Percentiles rank a stretch among this genome's conserved stretches.
Evolutionary conservation across 2,888 invertebrate genomes (phyloP).

Genomic region (Microplitis manilae): DNA sequence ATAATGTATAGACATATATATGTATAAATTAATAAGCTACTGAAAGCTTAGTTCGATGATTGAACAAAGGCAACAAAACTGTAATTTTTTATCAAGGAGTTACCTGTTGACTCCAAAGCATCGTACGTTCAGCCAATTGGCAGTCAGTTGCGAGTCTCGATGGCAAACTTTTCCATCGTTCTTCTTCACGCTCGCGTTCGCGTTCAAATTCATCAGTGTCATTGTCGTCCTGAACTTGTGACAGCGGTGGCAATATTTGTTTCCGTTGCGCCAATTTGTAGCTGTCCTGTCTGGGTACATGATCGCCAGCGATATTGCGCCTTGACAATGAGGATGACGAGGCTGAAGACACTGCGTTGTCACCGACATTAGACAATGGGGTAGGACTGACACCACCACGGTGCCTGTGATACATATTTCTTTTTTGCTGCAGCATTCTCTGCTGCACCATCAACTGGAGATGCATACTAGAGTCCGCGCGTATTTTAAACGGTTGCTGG

Average conservation of each 20-base stretch:
- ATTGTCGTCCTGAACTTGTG: slow-evolving; percentile 69
- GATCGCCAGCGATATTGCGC: slow-evolving; percentile 70
- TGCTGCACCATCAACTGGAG: slow-evolving; percentile 90
- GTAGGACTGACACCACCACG: slow-evolving; percentile 64
- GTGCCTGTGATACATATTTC: slow-evolving; percentile 71
- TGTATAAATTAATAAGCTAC: background rate
- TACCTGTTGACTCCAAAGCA: slow-evolving; percentile 70
- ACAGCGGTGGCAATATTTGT: slow-evolving; percentile 83
- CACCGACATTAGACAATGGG: slow-evolving; percentile 55
- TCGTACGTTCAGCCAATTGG: slow-evolving; percentile 66
- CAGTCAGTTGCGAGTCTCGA: slow-evolving; percentile 67
- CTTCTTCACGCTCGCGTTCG: slow-evolving; percentile 65
- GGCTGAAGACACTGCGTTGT: slow-evolving; percentile 48
- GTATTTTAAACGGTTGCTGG: slow-evolving; percentile 62
- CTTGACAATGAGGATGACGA: slow-evolving; percentile 46
- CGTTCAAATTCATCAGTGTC: slow-evolving; percentile 57
- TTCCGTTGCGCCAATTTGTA: slow-evolving; percentile 91
- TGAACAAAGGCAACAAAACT: slow-evolving; percentile 2
- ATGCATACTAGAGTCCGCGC: slow-evolving; percentile 73
- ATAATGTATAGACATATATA: background rate
- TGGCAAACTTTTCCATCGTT: slow-evolving; percentile 68
- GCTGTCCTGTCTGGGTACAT: slow-evolving; percentile 88
- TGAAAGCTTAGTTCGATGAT: background rate
- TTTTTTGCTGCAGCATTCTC: slow-evolving; percentile 86
- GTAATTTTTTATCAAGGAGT: slow-evolving; percentile 53